Evolutionary conservation across 2,888 invertebrate genomes (phyloP), one percentile per base, ranked within the genome.

Genomic region (Perdita meconis): DNA sequence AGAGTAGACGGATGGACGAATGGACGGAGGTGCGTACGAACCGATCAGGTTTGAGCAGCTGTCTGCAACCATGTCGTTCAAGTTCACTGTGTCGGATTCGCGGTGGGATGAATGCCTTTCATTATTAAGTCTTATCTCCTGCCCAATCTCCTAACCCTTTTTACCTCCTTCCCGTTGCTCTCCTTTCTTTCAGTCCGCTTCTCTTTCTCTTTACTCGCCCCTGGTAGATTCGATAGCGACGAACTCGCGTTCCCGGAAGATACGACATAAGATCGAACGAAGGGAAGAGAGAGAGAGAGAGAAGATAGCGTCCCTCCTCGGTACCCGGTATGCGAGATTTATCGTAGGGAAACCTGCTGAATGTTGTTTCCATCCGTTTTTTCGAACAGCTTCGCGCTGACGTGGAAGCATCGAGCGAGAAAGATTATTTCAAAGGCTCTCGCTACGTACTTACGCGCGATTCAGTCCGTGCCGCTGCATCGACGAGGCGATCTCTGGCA

Each of bases 31-130:
- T 84, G 85, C 86, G 87, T 84, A 85, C 82, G 86, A 81, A 88
- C 86, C 90, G 91, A 91, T 92, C 91, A 92, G 92, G 91, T 92
- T 90, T 90, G 87, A 90, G 91, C 92, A 92, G 92, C 92, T 92
- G 92, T 92, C 92, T 88, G 88, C 90, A 90, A 89, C 88, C 89
- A 90, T 92, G 92, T 92, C 92, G 91, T 90, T 92, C 92, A 89
- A 89, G 88, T 90, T 91, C 90, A 90, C 86, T 86, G 87, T 90
- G 88, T 90, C 89, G 90, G 90, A 81, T 84, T 82, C 81, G 84
- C 83, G 83, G 82, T 87, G 89, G 88, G 90, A 91, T 91, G 90
- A 91, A 90, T 91, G 91, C 90, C 90, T 92, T 91, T 92, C 92
- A 90, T 92, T 92, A 92, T 91, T n/a, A 87, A 88, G 81, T 84